Conservation (phyloP, 2,888 invertebrate genomes). For the Electrophaes corylata region DNA sequence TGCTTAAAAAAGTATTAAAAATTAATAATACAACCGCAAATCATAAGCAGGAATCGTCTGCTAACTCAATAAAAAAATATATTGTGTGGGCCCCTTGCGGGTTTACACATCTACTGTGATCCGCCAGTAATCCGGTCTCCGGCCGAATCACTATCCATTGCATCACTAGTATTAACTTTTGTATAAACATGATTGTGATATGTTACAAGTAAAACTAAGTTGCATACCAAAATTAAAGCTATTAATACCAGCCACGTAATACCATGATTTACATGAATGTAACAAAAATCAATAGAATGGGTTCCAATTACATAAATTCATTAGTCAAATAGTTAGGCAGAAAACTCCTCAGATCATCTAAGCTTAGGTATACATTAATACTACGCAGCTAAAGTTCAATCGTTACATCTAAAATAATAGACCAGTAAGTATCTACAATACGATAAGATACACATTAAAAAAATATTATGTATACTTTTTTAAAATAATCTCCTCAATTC, state of each 20-base stretch:
- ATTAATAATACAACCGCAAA: background rate
- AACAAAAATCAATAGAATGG: constrained; percentile 15
- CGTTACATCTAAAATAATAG: constrained; percentile 35
- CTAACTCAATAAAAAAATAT: background rate
- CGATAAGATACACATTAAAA: constrained; percentile 68
- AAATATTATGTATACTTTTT: constrained; percentile 66
- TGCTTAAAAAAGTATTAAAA: background rate
- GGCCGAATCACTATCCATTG: no score
- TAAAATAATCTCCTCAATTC: constrained; percentile 71
- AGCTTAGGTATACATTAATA: constrained; percentile 32
- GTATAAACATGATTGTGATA: no score
- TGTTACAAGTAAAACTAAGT: constrained; percentile 15
- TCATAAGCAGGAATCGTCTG: background rate
- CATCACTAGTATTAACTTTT: no score
- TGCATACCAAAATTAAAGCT: constrained; percentile 40
- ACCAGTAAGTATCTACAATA: constrained; percentile 37
- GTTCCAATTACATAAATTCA: constrained; percentile 23
- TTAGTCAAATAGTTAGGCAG: constrained; percentile 28
- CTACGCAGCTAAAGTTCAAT: constrained; percentile 37
- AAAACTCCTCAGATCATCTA: constrained; percentile 23
- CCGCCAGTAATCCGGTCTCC: no score
- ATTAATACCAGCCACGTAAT: constrained; percentile 30
- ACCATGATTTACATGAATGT: constrained; percentile 31
- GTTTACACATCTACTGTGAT: no score
- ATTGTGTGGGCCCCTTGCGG: background rate